Conservation (phyloP, 2,888 invertebrate species). For the Scaptomyza cyrtandrae region DNA sequence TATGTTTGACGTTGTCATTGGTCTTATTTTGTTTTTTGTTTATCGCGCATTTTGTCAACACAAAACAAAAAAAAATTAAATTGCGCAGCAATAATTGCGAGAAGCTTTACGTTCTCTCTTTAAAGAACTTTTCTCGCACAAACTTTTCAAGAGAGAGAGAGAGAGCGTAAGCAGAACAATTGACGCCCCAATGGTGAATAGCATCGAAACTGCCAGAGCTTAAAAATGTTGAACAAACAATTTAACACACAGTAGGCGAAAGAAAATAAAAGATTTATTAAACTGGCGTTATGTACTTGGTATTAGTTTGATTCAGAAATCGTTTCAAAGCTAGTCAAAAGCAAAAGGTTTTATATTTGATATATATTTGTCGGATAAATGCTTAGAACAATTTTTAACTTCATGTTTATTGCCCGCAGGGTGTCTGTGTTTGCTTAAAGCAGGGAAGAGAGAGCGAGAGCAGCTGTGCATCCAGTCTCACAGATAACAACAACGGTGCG, state of each 20-base stretch:
- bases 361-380: neutral
- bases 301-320: neutral
- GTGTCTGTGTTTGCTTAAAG: conserved; percentile 15
- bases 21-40: conserved; percentile 56
- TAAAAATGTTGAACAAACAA: neutral
- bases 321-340: conserved; percentile 3
- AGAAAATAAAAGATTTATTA: neutral
- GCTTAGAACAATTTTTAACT: neutral
- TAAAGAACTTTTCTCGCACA: conserved; percentile 27
- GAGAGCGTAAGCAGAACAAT: conserved; percentile 2
- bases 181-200: conserved; percentile 44
- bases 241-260: neutral
- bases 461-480: conserved; percentile 10
- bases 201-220: conserved; percentile 33
- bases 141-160: conserved; percentile 10
- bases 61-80: conserved; percentile 70
- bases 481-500: conserved; percentile 6
- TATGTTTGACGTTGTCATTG: conserved; percentile 64
- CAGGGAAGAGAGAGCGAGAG: conserved; percentile 20
- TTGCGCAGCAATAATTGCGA: conserved; percentile 69
- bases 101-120: conserved; percentile 42
- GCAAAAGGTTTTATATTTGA: neutral
- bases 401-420: conserved; percentile 33
- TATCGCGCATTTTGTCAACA: conserved; percentile 77
- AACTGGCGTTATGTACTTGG: neutral